phyloP scores from a whole-genome alignment of 92 coral and sea anemone species.

The Bergia sp. region DNA sequence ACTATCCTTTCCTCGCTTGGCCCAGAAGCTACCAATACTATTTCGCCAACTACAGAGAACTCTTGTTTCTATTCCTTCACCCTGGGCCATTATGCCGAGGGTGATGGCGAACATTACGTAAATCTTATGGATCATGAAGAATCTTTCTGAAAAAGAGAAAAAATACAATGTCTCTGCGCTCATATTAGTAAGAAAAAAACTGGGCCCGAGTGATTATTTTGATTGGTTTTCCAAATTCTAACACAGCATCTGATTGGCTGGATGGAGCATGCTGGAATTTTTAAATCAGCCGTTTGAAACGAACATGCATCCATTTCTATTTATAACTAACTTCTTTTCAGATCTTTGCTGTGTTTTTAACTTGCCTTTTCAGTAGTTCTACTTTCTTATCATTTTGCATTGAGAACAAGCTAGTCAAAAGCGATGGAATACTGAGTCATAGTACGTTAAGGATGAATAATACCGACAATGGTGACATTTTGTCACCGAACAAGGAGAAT shows the following conservation, averaged over 20 bases:
- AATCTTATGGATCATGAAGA: no score
- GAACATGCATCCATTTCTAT: not conserved
- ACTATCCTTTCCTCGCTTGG: no score
- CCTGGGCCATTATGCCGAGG: no score
- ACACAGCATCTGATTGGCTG: slow-evolving; percentile 28
- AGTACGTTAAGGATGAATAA: slow-evolving; percentile 10
- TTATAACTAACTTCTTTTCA: not conserved
- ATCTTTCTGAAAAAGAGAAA: no score
- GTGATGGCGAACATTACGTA: no score
- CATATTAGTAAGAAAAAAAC: not conserved
- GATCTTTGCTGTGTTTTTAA: not conserved
- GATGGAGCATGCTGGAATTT: slow-evolving; percentile 24
- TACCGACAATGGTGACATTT: not conserved
- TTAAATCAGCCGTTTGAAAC: slow-evolving; percentile 43
- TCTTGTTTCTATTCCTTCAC: no score
- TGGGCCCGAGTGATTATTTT: not conserved
- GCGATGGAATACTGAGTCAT: not conserved
- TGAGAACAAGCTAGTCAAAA: not conserved
- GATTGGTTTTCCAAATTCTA: slow-evolving; percentile 29
- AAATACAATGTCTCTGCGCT: no score
- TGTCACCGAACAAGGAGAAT: slow-evolving; percentile 39
- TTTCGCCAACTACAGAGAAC: no score
- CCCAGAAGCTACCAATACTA: no score
- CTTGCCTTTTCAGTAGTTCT: not conserved
- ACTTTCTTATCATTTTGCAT: not conserved